Base-by-base conservation (phyloP, 64 coral and sea anemone genomes). In the Dendronephthya gigantea region DNA sequence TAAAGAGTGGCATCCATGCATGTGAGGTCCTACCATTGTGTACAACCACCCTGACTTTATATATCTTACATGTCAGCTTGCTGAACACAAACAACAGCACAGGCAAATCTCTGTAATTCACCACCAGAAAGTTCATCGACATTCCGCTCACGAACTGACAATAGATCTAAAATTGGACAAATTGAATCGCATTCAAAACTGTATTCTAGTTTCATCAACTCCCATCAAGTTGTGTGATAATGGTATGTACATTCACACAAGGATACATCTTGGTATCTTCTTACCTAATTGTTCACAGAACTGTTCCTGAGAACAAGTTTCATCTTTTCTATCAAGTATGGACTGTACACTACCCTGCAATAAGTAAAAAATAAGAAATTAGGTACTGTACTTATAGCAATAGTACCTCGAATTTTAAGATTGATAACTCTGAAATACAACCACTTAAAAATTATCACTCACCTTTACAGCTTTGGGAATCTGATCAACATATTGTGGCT, bases 401-500 rank as follows among this genome's bases (percentile, higher is more conserved):
- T n/a, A n/a, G n/a, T n/a, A n/a, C n/a, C n/a, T n/a, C n/a, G n/a
- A n/a, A n/a, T n/a, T n/a, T n/a, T n/a, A n/a, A n/a, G n/a, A n/a
- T n/a, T n/a, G n/a, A n/a, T n/a, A n/a, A n/a, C n/a, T n/a, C n/a
- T n/a, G n/a, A n/a, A n/a, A n/a, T n/a, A n/a, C n/a, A n/a, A n/a
- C n/a, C n/a, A n/a, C n/a, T n/a, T n/a, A n/a, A n/a, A n/a, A n/a
- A n/a, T n/a, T n/a, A n/a, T n/a, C n/a, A 84, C 86, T 87, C 35
- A 97, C 94, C 84, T 97, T 97, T 47, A 97, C 91, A 70, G 94
- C 94, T 68, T 97, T 97, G 11, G 94, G 94, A 83, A 97, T 97
- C 66, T 97, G 94, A 62, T 97, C 94, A 33, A 97, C 94, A 91
- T 97, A 93, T 49, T 97, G 94, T 74, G 94, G 94, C 38, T 97